These are phyloP conservation scores for Melanerpes formicivorus DNA, from an alignment of 2,113 vertebrate genomes.

Conservation along the genomic window DNA sequence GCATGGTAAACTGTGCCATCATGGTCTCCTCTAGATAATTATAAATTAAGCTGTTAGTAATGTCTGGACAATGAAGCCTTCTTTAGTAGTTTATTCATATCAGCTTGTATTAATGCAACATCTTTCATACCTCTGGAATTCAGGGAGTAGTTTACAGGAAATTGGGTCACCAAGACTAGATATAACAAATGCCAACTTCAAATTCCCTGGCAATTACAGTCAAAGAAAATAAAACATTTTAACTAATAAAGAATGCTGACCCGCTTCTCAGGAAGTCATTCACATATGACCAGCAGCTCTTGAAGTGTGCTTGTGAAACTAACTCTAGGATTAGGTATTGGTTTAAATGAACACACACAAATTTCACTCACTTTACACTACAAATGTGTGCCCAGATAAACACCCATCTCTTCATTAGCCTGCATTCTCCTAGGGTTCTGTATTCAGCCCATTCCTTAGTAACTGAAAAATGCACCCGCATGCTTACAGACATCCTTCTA, in stretches of 20 bases:
- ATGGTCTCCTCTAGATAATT: neutral
- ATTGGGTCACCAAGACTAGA: neutral
- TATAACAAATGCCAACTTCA: neutral
- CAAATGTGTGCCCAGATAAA: neutral
- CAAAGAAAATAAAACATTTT: neutral
- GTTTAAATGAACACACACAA: neutral
- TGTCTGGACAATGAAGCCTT: neutral
- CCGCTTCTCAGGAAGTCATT: neutral
- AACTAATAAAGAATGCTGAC: neutral
- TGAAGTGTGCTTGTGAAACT: neutral
- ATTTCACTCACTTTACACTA: neutral
- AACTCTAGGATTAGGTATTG: neutral
- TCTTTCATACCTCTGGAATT: neutral
- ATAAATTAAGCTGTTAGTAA: neutral
- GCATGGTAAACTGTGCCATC: neutral
- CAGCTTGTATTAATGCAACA: neutral
- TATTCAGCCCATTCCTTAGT: neutral
- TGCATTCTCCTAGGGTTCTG: neutral
- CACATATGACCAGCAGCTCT: neutral
- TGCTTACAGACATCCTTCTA: neutral
- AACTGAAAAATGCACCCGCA: accelerated
- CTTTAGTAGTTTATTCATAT: neutral
- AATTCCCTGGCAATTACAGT: neutral
- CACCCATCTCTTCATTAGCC: neutral
- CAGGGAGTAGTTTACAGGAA: neutral